Conservation (phyloP, 2,888 invertebrate genomes). For the Tineola bisselliella region DNA sequence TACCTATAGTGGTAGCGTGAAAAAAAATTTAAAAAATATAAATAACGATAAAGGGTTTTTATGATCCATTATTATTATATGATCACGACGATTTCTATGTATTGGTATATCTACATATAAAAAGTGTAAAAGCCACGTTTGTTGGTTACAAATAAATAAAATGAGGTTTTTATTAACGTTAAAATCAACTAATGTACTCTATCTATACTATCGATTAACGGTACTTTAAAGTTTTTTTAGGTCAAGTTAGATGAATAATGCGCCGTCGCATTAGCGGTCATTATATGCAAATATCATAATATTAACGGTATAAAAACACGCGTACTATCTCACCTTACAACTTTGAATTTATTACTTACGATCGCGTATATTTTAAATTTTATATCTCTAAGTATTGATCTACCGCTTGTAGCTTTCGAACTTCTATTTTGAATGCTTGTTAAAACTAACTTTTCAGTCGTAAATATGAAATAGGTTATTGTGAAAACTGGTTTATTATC, state of each 20-base stretch:
- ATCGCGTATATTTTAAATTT: neutral
- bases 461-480: no score
- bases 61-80: no score
- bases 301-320: constrained; percentile 25
- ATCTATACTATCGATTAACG: constrained; percentile 34
- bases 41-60: no score
- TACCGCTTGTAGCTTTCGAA: no score
- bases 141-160: neutral
- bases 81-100: no score
- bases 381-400: neutral
- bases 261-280: constrained; percentile 53
- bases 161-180: neutral
- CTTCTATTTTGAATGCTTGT: no score
- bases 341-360: neutral
- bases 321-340: neutral
- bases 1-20: no score
- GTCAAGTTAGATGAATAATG: constrained; percentile 55
- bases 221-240: constrained; percentile 53
- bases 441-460: no score
- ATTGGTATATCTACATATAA: no score
- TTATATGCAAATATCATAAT: constrained; percentile 60
- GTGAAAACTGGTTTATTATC: no score
- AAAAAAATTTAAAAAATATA: no score
- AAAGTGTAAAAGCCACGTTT: neutral
- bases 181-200: neutral